Conservation (phyloP, 2,797 vertebrate genomes). For the Schizopygopsis pylzovi region DNA sequence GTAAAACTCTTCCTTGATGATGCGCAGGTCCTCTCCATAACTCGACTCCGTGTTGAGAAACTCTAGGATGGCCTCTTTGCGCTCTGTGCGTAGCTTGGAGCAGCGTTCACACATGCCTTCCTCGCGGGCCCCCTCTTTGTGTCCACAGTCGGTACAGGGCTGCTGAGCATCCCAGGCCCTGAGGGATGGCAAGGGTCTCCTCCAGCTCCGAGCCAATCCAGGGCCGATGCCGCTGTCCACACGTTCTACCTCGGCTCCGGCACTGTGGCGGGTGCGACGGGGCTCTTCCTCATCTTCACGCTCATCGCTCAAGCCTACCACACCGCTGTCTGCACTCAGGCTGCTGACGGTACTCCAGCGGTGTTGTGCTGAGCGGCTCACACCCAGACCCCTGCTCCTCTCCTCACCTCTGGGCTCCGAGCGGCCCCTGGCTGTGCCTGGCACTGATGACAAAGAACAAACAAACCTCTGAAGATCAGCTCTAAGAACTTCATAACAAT, state of each 20-base stretch:
- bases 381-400: slow-evolving; percentile 67
- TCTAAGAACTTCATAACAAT: not conserved
- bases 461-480: slow-evolving; percentile 17
- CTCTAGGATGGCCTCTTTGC: slow-evolving; percentile 91
- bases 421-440: slow-evolving; percentile 72
- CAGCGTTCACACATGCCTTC: slow-evolving; percentile 88
- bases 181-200: slow-evolving; percentile 79
- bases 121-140: slow-evolving; percentile 77
- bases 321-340: slow-evolving; percentile 89
- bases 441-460: slow-evolving; percentile 66
- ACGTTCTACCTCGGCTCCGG: slow-evolving; percentile 80
- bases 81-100: slow-evolving; percentile 85
- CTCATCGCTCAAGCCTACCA: slow-evolving; percentile 86
- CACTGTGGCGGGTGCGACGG: slow-evolving; percentile 63
- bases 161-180: slow-evolving; percentile 86
- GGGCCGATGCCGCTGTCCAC: slow-evolving; percentile 89
- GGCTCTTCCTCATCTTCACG: slow-evolving; percentile 80
- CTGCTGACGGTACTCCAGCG: slow-evolving; percentile 94
- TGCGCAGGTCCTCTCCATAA: slow-evolving; percentile 87
- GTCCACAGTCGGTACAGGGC: slow-evolving; percentile 86
- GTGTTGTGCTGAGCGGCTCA: slow-evolving; percentile 79
- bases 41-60: slow-evolving; percentile 91
- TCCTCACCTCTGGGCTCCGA: slow-evolving; percentile 78
- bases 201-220: slow-evolving; percentile 84
- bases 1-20: slow-evolving; percentile 92